Conservation (phyloP, 2,888 invertebrate genomes). For the Siphlonurus alternatus region DNA sequence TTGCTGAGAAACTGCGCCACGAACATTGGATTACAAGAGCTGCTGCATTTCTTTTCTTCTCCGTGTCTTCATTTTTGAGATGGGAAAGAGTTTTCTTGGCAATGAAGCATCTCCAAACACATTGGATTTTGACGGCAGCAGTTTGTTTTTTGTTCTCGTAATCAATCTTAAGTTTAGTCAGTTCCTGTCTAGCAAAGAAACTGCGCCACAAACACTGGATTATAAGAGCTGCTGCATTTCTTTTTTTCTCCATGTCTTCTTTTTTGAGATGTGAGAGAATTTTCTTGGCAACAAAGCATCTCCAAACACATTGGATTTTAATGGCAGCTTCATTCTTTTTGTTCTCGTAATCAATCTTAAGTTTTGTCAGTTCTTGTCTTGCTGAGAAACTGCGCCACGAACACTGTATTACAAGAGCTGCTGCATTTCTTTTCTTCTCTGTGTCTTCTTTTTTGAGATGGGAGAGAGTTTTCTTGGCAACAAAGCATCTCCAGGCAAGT, state of each 20-base stretch:
- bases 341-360: neutral
- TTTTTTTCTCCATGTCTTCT: neutral
- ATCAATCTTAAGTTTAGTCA: neutral
- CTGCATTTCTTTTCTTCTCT: constrained; percentile 12
- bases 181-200: neutral
- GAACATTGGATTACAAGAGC: neutral
- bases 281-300: constrained; percentile 11
- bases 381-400: constrained; percentile 13
- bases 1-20: neutral
- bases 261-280: neutral
- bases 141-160: neutral
- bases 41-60: neutral
- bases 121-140: constrained; percentile 5
- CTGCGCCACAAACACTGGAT: neutral
- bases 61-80: neutral
- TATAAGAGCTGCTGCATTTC: neutral
- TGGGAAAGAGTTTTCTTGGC: neutral
- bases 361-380: neutral
- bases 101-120: neutral
- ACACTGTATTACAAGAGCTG: constrained; percentile 22
- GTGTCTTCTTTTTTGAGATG: neutral
- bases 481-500: neutral
- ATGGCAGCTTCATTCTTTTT: constrained; percentile 7
- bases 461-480: too few relatives aligned
- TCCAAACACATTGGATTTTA: constrained; percentile 9